These are phyloP conservation scores for Tuta absoluta DNA, from an alignment of 2,888 invertebrate genomes.

Conservation along the genomic window DNA sequence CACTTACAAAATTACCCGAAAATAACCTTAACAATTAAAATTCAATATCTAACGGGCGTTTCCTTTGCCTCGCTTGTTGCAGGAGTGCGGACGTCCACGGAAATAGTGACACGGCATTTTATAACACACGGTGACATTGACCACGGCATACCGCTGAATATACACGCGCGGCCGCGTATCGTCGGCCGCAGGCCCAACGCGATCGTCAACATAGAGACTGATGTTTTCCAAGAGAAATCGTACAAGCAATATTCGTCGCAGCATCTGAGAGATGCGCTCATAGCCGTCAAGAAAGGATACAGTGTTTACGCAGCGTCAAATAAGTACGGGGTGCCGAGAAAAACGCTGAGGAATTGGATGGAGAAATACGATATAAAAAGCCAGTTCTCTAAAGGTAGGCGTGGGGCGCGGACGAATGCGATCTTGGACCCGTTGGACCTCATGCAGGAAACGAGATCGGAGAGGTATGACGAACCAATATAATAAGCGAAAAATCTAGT, in stretches of 20 bases:
- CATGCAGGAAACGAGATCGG: slow-evolving; percentile 61
- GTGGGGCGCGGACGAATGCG: slow-evolving; percentile 62
- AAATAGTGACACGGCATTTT: slow-evolving; percentile 75
- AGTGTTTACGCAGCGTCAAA: slow-evolving; percentile 81
- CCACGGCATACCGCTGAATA: slow-evolving; percentile 70
- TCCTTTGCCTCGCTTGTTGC: slow-evolving; percentile 76
- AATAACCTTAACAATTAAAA: slow-evolving; percentile 27
- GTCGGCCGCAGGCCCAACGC: slow-evolving; percentile 71
- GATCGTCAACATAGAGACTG: slow-evolving; percentile 73
- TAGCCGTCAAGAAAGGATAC: slow-evolving; percentile 77
- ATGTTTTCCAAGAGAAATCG: slow-evolving; percentile 75
- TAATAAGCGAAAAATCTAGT: slow-evolving; percentile 8
- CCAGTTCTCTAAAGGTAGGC: slow-evolving; percentile 75
- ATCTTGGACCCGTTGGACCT: slow-evolving; percentile 68
- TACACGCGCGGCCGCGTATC: slow-evolving; percentile 71
- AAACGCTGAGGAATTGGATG: slow-evolving; percentile 81
- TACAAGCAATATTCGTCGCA: slow-evolving; percentile 79
- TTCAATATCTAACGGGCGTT: slow-evolving; percentile 57
- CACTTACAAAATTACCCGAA: slow-evolving; percentile 28
- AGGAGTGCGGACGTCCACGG: slow-evolving; percentile 75
- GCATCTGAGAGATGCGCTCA: slow-evolving; percentile 72
- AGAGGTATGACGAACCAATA: slow-evolving; percentile 53
- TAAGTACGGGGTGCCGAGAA: slow-evolving; percentile 79
- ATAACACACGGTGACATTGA: slow-evolving; percentile 61
- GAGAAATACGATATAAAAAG: slow-evolving; percentile 80